These are phyloP conservation scores for Muntiacus reevesi DNA, from an alignment of 2,113 vertebrate species.

Conservation along the genomic window DNA sequence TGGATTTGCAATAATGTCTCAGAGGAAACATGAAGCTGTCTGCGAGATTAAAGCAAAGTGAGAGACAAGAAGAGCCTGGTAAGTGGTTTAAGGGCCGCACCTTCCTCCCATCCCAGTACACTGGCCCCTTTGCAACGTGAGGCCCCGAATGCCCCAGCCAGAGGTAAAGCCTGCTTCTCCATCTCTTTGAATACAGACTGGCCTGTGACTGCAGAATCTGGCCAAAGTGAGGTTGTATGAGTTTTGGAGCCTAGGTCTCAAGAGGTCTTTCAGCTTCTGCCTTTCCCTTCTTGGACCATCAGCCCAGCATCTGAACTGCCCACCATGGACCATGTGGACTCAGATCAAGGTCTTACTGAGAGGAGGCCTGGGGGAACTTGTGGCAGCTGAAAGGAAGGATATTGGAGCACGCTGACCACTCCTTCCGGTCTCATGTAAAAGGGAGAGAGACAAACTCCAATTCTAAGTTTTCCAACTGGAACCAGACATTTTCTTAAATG, in stretches of 20 bases:
- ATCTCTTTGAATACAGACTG: background rate
- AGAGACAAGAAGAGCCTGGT: background rate
- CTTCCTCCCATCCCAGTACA: rapidly evolving
- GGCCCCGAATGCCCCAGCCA: rapidly evolving
- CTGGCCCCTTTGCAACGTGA: rapidly evolving
- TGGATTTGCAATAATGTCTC: background rate
- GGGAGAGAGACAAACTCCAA: background rate
- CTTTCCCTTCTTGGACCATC: background rate
- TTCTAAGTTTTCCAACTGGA: background rate
- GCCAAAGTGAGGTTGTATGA: background rate
- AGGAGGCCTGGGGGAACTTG: rapidly evolving
- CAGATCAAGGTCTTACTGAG: rapidly evolving
- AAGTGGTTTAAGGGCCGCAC: background rate
- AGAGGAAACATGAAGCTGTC: background rate
- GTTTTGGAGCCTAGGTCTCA: background rate
- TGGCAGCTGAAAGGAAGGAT: background rate
- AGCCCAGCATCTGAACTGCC: rapidly evolving
- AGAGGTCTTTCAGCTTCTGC: background rate
- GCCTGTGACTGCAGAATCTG: background rate
- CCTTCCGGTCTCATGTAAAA: background rate
- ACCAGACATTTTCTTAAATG: background rate
- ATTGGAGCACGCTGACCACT: rapidly evolving
- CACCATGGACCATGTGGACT: rapidly evolving
- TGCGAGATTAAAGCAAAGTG: background rate
- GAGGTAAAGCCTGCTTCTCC: background rate